Evolutionary conservation across 2,888 invertebrate species (phyloP).

Genomic region (Amphipoea oculea): DNA sequence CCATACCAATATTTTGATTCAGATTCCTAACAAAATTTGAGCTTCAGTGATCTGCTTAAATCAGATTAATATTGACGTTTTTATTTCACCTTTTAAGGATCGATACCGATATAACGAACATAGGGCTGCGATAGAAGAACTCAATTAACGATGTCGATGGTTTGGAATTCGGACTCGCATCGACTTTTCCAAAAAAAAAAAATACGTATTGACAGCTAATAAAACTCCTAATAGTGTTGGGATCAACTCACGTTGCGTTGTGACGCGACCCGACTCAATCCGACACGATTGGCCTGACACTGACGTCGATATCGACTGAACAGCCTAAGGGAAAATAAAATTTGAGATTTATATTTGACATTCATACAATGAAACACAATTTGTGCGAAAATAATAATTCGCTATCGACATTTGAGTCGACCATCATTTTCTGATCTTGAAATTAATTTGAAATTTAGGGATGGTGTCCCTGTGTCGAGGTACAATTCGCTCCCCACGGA

Average conservation of each 20-base stretch:
- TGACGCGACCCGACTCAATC: conserved; percentile 83
- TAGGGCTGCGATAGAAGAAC: conserved; percentile 46
- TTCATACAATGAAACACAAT: conserved; percentile 67
- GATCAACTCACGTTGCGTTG: conserved; percentile 73
- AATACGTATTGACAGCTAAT: conserved; percentile 79
- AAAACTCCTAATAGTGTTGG: conserved; percentile 79
- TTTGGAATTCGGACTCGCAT: conserved; percentile 29
- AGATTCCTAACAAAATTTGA: conserved; percentile 18
- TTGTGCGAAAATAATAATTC: conserved; percentile 67
- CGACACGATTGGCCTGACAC: conserved; percentile 71
- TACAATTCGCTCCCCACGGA: conserved; percentile 63
- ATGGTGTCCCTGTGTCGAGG: conserved; percentile 56
- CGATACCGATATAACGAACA: conserved; percentile 42
- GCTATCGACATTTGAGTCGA: conserved; percentile 61
- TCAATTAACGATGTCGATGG: conserved; percentile 58
- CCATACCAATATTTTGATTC: conserved; percentile 36
- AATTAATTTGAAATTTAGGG: conserved; percentile 72
- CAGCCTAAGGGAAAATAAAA: conserved; percentile 68
- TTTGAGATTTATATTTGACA: conserved; percentile 71
- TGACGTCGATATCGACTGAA: conserved; percentile 71
- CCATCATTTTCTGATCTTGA: conserved; percentile 70
- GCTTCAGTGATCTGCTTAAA: conserved; percentile 40
- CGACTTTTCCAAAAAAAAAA: conserved; percentile 65
- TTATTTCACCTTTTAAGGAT: conserved; percentile 38
- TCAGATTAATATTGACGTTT: conserved; percentile 37